Percentiles rank a stretch among this genome's conserved stretches.
phyloP scores from a whole-genome alignment of 2,113 vertebrate genomes.

The Gambusia holbrooki region DNA sequence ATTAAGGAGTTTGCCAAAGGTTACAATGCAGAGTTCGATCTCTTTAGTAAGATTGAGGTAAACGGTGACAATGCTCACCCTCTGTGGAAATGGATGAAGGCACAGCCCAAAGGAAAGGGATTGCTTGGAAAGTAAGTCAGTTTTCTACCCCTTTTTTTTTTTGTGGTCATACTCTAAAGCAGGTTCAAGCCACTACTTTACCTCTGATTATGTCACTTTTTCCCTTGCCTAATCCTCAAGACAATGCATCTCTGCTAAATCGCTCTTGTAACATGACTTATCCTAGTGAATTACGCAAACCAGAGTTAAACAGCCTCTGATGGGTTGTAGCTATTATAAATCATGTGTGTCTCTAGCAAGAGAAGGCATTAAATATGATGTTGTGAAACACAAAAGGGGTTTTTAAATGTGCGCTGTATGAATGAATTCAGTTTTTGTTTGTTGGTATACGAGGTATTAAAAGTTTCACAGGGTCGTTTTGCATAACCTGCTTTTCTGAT shows the following conservation, averaged over 20 bases:
- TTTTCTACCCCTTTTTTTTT: not conserved
- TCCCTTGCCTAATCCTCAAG: too few species aligned
- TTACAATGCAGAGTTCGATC: constrained; percentile 90
- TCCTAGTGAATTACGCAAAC: too few species aligned
- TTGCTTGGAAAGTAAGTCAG: constrained; percentile 90
- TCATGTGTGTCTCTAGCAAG: not conserved
- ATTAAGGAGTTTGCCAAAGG: constrained; percentile 90
- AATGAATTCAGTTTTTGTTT: too few species aligned
- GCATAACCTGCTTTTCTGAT: too few species aligned
- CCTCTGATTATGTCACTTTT: not conserved
- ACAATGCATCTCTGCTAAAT: too few species aligned
- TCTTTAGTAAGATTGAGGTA: constrained; percentile 94
- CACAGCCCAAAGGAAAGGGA: constrained; percentile 91
- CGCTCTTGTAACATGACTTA: too few species aligned
- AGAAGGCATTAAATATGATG: not conserved
- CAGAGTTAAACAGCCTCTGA: too few species aligned
- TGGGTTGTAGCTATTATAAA: not conserved
- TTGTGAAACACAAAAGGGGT: too few species aligned
- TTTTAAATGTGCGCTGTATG: too few species aligned
- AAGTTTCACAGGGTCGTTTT: too few species aligned
- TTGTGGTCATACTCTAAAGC: not conserved
- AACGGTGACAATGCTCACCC: constrained; percentile 91
- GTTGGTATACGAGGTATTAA: too few species aligned
- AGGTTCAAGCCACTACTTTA: not conserved
- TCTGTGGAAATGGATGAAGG: constrained; percentile 98